Evolutionary conservation across 2,113 vertebrate genomes (phyloP).

Genomic region (Oreochromis aureus): DNA sequence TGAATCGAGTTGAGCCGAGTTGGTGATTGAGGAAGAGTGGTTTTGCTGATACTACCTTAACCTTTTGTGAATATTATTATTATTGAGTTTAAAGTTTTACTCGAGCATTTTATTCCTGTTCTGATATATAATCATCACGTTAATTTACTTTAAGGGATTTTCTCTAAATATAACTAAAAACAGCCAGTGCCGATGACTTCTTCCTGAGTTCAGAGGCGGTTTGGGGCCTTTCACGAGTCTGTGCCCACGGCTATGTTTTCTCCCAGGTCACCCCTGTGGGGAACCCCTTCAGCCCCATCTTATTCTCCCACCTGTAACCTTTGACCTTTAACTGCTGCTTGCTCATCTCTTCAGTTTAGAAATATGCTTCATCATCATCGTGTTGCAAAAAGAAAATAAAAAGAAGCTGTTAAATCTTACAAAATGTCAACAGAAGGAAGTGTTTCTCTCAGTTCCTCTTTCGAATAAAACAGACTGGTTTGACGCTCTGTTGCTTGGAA

Average conservation of each 20-base stretch:
- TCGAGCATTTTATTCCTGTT: not conserved
- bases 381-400: not conserved
- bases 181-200: not conserved
- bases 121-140: not conserved
- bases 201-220: not conserved
- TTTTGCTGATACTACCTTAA: not conserved
- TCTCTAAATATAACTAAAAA: not conserved
- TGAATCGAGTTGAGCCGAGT: not conserved
- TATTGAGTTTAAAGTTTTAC: not conserved
- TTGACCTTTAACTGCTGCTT: not conserved
- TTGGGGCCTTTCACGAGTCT: not conserved
- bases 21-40: not conserved
- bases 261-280: not conserved
- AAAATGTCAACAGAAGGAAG: slow-evolving; percentile 18
- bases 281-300: not conserved
- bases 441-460: slow-evolving; percentile 30
- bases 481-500: not conserved
- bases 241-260: not conserved
- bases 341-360: not conserved
- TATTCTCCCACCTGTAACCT: not conserved
- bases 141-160: not conserved
- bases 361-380: not conserved
- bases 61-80: not conserved
- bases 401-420: not conserved
- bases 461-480: not conserved